Evolutionary conservation across 2,113 vertebrate species (phyloP).

Genomic region (Hiodon alosoides): DNA sequence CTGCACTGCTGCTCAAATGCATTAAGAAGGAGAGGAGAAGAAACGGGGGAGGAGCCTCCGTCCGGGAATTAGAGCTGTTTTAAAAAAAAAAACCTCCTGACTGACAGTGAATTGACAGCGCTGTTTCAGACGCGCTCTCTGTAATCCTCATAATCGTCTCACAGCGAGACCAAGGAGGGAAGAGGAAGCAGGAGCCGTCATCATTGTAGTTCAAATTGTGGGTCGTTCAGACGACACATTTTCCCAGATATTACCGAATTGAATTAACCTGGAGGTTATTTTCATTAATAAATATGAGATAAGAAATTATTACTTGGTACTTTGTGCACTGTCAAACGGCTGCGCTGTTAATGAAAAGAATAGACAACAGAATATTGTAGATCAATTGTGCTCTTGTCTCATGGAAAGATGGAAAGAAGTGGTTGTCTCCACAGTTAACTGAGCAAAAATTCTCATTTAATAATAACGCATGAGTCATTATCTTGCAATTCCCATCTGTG

Average conservation of each 20-base stretch:
- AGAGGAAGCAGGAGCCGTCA: conserved; percentile 26
- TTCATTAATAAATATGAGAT: conserved; percentile 50
- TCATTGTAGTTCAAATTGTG: conserved; percentile 20
- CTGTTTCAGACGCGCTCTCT: conserved; percentile 19
- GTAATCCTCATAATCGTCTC: conserved; percentile 42
- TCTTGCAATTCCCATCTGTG: conserved; percentile 21
- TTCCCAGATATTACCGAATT: conserved; percentile 31
- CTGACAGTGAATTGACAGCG: conserved; percentile 16
- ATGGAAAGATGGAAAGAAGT: conserved; percentile 12
- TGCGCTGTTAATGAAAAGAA: conserved; percentile 24
- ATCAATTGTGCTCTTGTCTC: conserved; percentile 39
- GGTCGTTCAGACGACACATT: conserved; percentile 26
- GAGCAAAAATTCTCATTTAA: conserved; percentile 35
- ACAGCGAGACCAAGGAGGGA: not conserved
- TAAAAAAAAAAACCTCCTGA: not conserved
- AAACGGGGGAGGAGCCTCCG: not conserved
- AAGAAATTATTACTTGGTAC: conserved; percentile 37
- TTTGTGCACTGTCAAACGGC: conserved; percentile 29
- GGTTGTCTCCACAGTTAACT: conserved; percentile 27
- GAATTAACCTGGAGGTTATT: conserved; percentile 41
- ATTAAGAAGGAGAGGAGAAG: not conserved
- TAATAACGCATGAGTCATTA: conserved; percentile 32
- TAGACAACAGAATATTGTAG: conserved; percentile 30
- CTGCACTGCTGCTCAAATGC: conserved; percentile 1
- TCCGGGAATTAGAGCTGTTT: not conserved